Evolutionary conservation across 2,888 invertebrate genomes (phyloP).

Genomic region (Pediacus dermestoides): DNA sequence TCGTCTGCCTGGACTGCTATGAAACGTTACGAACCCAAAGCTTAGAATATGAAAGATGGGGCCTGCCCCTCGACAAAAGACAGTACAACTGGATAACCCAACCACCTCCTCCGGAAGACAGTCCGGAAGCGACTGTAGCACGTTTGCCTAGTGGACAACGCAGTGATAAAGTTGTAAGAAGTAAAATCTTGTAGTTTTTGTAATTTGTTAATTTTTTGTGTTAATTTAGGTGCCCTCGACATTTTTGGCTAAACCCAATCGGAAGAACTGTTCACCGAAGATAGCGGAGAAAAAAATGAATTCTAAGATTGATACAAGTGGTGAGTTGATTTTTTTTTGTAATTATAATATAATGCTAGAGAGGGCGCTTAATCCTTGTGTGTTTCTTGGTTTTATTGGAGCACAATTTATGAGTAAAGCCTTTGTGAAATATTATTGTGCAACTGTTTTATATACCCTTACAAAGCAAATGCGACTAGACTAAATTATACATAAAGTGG

Average conservation of each 20-base stretch:
- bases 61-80: constrained; percentile 83
- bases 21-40: constrained; percentile 88
- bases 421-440: too few relatives aligned
- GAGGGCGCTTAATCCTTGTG: not conserved
- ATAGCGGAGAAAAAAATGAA: constrained; percentile 50
- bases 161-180: constrained; percentile 69
- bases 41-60: constrained; percentile 84
- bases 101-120: constrained; percentile 88
- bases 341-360: not conserved
- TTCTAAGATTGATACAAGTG: constrained; percentile 44
- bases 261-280: constrained; percentile 65
- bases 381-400: too few relatives aligned
- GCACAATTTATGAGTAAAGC: too few relatives aligned
- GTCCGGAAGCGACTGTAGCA: constrained; percentile 79
- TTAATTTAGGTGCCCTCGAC: constrained; percentile 53
- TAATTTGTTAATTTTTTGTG: constrained; percentile 13
- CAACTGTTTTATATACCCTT: too few relatives aligned
- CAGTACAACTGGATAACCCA: constrained; percentile 94
- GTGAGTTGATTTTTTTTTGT: constrained; percentile 27
- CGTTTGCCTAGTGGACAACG: constrained; percentile 81
- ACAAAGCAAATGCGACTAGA: too few relatives aligned
- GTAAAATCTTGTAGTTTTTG: constrained; percentile 11
- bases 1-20: constrained; percentile 90
- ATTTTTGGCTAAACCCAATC: constrained; percentile 55
- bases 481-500: too few relatives aligned